Evolutionary conservation across 1,140 invertebrate species (phyloP).

Genomic region (Mylabris phalerata): DNA sequence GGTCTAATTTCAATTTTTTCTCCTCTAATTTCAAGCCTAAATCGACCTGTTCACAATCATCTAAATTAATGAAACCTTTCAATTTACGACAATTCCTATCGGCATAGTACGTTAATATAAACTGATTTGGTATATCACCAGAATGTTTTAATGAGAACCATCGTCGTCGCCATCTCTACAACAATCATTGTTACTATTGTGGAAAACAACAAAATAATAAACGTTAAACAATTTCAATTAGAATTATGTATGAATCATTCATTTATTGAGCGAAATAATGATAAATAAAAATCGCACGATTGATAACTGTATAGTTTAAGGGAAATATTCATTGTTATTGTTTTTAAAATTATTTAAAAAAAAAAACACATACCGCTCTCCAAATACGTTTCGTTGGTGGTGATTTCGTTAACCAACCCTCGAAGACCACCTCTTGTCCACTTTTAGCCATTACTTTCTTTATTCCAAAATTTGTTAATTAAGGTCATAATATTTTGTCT

Average conservation of each 20-base stretch:
- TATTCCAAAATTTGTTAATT: background rate
- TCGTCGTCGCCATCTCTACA: constrained; percentile 84
- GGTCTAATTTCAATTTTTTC: constrained; percentile 72
- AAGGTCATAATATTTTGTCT: background rate
- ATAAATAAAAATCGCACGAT: constrained; percentile 12
- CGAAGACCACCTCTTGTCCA: constrained; percentile 47
- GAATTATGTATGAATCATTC: constrained; percentile 30
- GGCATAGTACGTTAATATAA: constrained; percentile 88
- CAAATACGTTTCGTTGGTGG: constrained; percentile 81
- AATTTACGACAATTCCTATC: constrained; percentile 77
- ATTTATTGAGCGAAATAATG: constrained; percentile 10
- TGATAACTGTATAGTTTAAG: constrained; percentile 1
- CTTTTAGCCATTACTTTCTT: constrained; percentile 33
- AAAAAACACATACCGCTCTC: constrained; percentile 79
- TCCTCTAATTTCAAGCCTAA: constrained; percentile 77
- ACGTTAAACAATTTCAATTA: background rate
- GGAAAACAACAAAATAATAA: background rate
- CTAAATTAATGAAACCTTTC: constrained; percentile 88
- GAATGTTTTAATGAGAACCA: constrained; percentile 89
- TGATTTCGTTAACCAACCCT: constrained; percentile 89
- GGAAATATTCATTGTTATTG: background rate
- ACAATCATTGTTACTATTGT: constrained; percentile 14
- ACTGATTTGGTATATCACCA: constrained; percentile 86
- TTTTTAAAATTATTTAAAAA: background rate
- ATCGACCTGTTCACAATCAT: constrained; percentile 93